Evolutionary conservation across 2,797 vertebrate genomes (phyloP).

Genomic region (Enoplosus armatus): DNA sequence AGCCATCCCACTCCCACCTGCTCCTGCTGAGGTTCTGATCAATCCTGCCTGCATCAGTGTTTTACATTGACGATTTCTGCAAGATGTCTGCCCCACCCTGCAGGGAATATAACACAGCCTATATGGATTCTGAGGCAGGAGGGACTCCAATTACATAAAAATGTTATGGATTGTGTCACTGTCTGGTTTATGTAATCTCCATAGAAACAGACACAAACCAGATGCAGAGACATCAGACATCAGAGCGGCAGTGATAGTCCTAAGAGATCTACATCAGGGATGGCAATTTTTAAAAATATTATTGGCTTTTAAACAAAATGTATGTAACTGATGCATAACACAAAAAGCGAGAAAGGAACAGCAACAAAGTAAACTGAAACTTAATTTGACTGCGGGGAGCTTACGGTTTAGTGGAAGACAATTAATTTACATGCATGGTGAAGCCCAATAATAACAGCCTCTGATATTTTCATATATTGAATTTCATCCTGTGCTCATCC

Average conservation of each 20-base stretch:
- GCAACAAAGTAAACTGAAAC: neutral
- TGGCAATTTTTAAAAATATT: constrained; percentile 6
- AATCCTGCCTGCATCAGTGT: neutral
- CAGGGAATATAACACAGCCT: neutral
- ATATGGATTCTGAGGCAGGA: neutral
- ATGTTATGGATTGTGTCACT: constrained; percentile 4
- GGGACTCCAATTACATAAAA: neutral
- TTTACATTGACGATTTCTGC: constrained; percentile 3
- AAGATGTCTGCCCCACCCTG: neutral
- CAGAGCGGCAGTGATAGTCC: neutral
- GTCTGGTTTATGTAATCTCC: constrained; percentile 19
- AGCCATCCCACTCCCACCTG: constrained; percentile 7
- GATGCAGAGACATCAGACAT: constrained; percentile 22
- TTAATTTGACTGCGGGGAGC: neutral
- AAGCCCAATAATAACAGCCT: constrained; percentile 2
- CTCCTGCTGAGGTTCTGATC: constrained; percentile 27
- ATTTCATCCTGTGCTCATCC: neutral
- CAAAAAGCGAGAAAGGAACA: neutral
- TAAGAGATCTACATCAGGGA: constrained; percentile 19
- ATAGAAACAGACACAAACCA: constrained; percentile 30
- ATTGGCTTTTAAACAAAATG: constrained; percentile 14
- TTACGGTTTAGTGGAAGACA: neutral
- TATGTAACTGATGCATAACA: neutral
- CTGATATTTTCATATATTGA: neutral
- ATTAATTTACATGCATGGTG: constrained; percentile 7